phyloP scores from a whole-genome alignment of 2,797 vertebrate genomes.

The Halcyon chelicuti region DNA sequence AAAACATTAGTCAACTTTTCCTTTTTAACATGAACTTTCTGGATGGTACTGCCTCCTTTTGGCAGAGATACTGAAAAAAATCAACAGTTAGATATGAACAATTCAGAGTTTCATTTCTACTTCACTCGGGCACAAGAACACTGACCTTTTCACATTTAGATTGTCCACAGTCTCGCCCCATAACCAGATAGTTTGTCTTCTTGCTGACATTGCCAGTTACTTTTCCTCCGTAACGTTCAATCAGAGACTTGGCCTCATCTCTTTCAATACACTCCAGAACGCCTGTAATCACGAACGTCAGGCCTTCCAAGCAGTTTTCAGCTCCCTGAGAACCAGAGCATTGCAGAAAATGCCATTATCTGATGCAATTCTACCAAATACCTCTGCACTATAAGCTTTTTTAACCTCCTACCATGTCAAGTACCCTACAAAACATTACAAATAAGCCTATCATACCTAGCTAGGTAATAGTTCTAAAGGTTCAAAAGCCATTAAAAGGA shows the following conservation, averaged over 20 bases:
- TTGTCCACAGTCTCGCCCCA: slow-evolving; percentile 91
- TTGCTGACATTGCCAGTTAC: slow-evolving; percentile 96
- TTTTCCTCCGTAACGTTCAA: slow-evolving; percentile 96
- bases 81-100: neutral
- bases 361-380: neutral
- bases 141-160: slow-evolving; percentile 93
- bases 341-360: neutral
- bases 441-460: neutral
- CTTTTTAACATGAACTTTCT: neutral
- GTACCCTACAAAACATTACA: neutral
- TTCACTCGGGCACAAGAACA: fast-evolving
- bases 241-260: slow-evolving; percentile 91
- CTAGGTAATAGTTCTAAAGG: neutral
- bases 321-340: slow-evolving; percentile 84
- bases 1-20: neutral
- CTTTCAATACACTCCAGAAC: slow-evolving; percentile 95
- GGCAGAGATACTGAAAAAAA: neutral
- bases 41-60: neutral
- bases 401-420: neutral
- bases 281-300: slow-evolving; percentile 94
- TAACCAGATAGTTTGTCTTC: slow-evolving; percentile 92
- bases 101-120: neutral
- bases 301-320: slow-evolving; percentile 96
- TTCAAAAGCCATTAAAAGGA: neutral
- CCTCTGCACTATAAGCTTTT: neutral